Percentiles rank a stretch among this genome's conserved stretches.
Conservation (phyloP, 2,113 vertebrate genomes). For the Cinclus cinclus region DNA sequence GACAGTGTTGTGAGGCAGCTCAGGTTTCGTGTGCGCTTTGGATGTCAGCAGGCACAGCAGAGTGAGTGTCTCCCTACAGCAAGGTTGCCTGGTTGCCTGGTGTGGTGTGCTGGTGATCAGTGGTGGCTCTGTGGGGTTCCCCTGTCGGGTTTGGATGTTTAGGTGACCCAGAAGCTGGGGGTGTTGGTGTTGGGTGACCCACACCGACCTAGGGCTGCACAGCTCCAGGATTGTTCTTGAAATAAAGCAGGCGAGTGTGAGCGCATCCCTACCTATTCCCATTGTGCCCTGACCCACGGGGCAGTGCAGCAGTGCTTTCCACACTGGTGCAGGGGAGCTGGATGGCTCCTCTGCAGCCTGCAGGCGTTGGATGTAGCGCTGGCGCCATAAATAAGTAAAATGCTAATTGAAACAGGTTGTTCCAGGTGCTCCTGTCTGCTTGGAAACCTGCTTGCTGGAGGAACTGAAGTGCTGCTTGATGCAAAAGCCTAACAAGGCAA, state of each 20-base stretch:
- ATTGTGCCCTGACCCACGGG: background rate
- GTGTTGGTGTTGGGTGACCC: background rate
- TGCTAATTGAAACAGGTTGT: conserved; percentile 41
- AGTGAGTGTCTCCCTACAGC: background rate
- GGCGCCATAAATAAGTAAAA: conserved; percentile 47
- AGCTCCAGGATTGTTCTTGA: background rate
- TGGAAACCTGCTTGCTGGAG: background rate
- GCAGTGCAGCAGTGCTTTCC: background rate
- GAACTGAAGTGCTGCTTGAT: background rate
- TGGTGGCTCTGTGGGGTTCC: background rate
- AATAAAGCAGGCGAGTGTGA: background rate
- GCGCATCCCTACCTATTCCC: background rate
- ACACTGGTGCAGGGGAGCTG: background rate
- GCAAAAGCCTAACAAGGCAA: background rate
- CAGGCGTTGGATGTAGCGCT: background rate
- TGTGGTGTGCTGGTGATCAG: background rate
- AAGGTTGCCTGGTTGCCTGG: background rate
- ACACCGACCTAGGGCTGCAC: accelerated
- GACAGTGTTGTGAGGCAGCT: background rate
- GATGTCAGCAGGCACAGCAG: background rate
- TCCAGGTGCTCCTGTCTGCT: conserved; percentile 7
- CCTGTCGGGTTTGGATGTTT: background rate
- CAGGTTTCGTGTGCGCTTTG: background rate
- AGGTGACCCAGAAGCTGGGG: background rate
- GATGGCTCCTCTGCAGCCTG: background rate